Percentiles rank a stretch among this genome's conserved stretches.
Conservation (phyloP, 2,888 invertebrate genomes). For the Calliopum simillimum region DNA sequence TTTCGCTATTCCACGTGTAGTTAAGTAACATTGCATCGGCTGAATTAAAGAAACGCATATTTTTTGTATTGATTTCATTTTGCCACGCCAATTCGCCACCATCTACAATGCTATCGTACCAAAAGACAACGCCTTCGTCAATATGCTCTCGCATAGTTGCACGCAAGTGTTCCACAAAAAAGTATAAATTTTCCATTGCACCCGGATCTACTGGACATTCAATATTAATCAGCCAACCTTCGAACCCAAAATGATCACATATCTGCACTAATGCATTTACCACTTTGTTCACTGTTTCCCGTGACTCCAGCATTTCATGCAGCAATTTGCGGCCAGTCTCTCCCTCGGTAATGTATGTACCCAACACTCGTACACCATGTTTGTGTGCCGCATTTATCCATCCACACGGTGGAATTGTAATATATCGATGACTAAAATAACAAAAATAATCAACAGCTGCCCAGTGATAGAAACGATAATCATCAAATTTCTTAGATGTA, state of each 20-base stretch:
- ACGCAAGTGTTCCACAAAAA: constrained; percentile 58
- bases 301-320: constrained; percentile 74
- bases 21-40: constrained; percentile 96
- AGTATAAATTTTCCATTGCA: constrained; percentile 56
- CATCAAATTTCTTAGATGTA: constrained; percentile 75
- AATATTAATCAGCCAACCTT: constrained; percentile 97
- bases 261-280: constrained; percentile 79
- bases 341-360: constrained; percentile 94
- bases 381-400: constrained; percentile 94
- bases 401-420: constrained; percentile 92
- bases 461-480: constrained; percentile 95
- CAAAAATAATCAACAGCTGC: constrained; percentile 91
- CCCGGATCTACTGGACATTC: constrained; percentile 78
- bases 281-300: constrained; percentile 71
- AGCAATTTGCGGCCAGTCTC: constrained; percentile 74
- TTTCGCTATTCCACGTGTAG: constrained; percentile 84
- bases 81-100: constrained; percentile 90
- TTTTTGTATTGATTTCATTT: constrained; percentile 85
- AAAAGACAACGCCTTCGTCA: constrained; percentile 79
- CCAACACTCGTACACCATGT: constrained; percentile 90
- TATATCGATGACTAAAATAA: constrained; percentile 95
- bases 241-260: constrained; percentile 82
- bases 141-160: constrained; percentile 48
- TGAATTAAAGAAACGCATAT: constrained; percentile 83
- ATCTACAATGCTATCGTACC: constrained; percentile 95